These are phyloP conservation scores for Calycopis cecrops DNA, from an alignment of 1,140 invertebrate genomes.

Conservation along the genomic window DNA sequence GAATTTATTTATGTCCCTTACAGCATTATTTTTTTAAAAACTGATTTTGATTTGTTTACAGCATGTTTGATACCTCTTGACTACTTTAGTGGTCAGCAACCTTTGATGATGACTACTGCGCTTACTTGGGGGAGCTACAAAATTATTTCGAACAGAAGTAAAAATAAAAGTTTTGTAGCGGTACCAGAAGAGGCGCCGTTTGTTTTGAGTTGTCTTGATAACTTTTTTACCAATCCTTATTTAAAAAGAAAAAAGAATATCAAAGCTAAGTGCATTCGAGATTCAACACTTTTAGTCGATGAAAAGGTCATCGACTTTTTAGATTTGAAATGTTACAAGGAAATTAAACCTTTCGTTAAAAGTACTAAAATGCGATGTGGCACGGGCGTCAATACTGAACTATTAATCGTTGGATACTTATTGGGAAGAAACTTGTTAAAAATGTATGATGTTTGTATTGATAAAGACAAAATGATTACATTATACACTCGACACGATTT, in stretches of 20 bases:
- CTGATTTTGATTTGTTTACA: no score
- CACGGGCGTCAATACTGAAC: slow-evolving; percentile 26
- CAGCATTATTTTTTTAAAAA: no score
- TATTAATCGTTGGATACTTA: slow-evolving; percentile 36
- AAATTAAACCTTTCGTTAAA: slow-evolving; percentile 21
- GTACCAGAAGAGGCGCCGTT: no score
- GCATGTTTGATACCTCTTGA: no score
- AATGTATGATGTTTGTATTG: slow-evolving; percentile 41
- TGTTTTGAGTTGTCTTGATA: no score
- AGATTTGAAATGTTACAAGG: slow-evolving; percentile 36
- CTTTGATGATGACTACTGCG: no score
- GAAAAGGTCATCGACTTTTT: slow-evolving; percentile 29
- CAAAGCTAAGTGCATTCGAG: not conserved
- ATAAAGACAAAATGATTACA: slow-evolving; percentile 32
- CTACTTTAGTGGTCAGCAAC: no score
- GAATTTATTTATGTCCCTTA: no score
- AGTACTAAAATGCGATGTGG: slow-evolving; percentile 29
- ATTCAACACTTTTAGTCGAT: slow-evolving; percentile 25
- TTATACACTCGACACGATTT: slow-evolving; percentile 37
- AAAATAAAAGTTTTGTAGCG: no score
- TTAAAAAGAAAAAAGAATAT: not conserved
- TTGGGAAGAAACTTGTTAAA: slow-evolving; percentile 27
- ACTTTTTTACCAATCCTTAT: no score
- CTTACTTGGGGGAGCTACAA: no score
- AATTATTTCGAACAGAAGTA: no score